A percentile compares a stretch with the other conserved stretches of the same genome.
Conservation (phyloP, 2,888 invertebrate genomes). For the Nomada ferruginata region DNA sequence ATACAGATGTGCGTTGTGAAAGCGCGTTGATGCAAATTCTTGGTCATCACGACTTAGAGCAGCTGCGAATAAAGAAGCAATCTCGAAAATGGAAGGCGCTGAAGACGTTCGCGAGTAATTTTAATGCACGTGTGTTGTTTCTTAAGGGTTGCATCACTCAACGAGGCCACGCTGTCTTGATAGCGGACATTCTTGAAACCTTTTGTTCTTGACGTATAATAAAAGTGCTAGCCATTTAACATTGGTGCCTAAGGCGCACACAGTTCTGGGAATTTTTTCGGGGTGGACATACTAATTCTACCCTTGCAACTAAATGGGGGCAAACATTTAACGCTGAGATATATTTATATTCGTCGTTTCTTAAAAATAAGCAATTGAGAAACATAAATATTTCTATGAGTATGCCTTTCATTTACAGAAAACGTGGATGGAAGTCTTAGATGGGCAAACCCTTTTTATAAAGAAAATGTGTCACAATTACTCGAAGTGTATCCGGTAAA, state of each 20-base stretch:
- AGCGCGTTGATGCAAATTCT: constrained; percentile 24
- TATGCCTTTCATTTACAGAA: too few species aligned
- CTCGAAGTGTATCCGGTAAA: too few species aligned
- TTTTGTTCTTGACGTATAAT: neutral
- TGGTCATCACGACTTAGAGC: constrained; percentile 8
- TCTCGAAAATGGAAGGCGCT: constrained; percentile 59
- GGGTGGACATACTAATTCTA: neutral
- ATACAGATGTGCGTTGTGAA: constrained; percentile 6
- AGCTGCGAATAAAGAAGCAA: constrained; percentile 51
- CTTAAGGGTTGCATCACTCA: constrained; percentile 8
- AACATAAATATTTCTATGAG: too few species aligned
- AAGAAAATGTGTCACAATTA: too few species aligned
- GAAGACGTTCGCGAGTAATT: constrained; percentile 48
- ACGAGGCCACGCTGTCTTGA: constrained; percentile 8
- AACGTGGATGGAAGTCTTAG: too few species aligned
- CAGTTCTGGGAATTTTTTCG: neutral
- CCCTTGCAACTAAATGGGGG: too few species aligned
- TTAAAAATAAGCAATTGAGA: too few species aligned
- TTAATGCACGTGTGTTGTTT: constrained; percentile 28
- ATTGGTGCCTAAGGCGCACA: neutral
- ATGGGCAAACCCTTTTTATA: too few species aligned
- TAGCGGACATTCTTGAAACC: neutral
- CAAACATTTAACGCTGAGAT: neutral
- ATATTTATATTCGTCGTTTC: neutral
- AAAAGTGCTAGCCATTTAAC: neutral